Evolutionary conservation across 2,888 invertebrate species (phyloP), one percentile per base, ranked within the genome.

Genomic region (Ectemnius lituratus): DNA sequence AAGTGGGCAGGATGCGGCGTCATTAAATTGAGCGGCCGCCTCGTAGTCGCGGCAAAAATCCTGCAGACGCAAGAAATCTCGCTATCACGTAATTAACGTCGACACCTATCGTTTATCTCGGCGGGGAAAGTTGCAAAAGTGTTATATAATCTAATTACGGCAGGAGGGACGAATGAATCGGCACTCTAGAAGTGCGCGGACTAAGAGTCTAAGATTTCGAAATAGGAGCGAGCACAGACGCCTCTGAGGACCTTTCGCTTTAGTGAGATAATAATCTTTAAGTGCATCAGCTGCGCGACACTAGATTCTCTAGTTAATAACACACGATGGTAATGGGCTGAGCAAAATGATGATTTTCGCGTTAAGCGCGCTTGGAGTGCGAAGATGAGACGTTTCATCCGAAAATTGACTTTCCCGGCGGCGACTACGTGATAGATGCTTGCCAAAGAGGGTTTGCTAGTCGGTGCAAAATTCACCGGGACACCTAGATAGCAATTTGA

Each of bases 1-100:
- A 81, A 71, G 75, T 75, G 71, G 37, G 60, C 73, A 67, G 69
- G 75, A 81, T 73, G 70, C 67, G 47, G 70, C 69, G 73, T 77
- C 68, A 74, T 82, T 79, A 81, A 68, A 58, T 62, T 16, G 46
- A 59, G 69, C 52, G 60, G 58, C 37, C 37, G 37, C 45, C 60
- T 69, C 61, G 72, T 62, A 67, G 68, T 71, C 62, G 76, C 68
- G 69, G 67, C 47, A 65, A 77, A 67, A 73, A 64, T 62, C 47
- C 63, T 47, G 57, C 27, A 59, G 20, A 18, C 20, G 52, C 63
- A 4, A 56, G 46, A 45, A 61, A 62, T 68, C 71, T 66, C 68
- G 65, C 71, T 71, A 76, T 72, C 71, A 46, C 62, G 65, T 71
- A 76, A 76, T 76, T 75, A 70, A 70, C 75, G 66, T 52, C 75